A percentile compares a stretch with the other conserved stretches of the same genome.
Conservation (phyloP, 35 echinoderm and acorn worm genomes). For the Ophioderma brevispina region DNA sequence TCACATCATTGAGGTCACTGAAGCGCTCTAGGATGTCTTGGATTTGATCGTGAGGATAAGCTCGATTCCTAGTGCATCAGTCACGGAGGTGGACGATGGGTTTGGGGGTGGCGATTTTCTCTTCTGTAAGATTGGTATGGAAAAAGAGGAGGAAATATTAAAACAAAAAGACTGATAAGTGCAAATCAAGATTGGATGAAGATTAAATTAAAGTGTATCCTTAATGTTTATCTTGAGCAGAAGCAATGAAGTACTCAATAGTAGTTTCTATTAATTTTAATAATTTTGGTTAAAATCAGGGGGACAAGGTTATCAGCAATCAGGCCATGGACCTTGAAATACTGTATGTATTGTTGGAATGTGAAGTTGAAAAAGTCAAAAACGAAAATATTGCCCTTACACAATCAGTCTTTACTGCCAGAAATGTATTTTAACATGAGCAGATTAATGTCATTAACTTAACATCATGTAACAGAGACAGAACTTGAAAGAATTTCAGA, state of each 20-base stretch:
- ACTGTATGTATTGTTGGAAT: too few species aligned
- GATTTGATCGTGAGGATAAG: background rate
- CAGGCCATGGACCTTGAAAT: too few species aligned
- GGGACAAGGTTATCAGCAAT: background rate
- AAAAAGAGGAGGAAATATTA: background rate
- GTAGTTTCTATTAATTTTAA: background rate
- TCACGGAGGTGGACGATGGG: background rate
- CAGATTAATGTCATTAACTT: too few species aligned
- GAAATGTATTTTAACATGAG: too few species aligned
- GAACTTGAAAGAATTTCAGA: too few species aligned
- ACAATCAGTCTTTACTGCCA: too few species aligned
- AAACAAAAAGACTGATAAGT: too few species aligned
- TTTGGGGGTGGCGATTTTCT: background rate
- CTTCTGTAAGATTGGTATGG: background rate
- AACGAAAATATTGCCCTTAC: too few species aligned
- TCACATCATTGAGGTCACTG: conserved; percentile 32
- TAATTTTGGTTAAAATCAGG: background rate
- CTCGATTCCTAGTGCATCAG: background rate
- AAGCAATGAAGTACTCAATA: background rate
- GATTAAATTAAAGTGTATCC: background rate
- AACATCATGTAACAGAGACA: too few species aligned
- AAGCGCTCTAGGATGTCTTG: conserved; percentile 74
- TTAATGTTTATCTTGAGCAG: background rate
- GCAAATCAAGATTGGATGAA: background rate
- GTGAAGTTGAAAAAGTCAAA: too few species aligned